Evolutionary conservation across 1,140 invertebrate species (phyloP).

Genomic region (Diorhabda elongata): DNA sequence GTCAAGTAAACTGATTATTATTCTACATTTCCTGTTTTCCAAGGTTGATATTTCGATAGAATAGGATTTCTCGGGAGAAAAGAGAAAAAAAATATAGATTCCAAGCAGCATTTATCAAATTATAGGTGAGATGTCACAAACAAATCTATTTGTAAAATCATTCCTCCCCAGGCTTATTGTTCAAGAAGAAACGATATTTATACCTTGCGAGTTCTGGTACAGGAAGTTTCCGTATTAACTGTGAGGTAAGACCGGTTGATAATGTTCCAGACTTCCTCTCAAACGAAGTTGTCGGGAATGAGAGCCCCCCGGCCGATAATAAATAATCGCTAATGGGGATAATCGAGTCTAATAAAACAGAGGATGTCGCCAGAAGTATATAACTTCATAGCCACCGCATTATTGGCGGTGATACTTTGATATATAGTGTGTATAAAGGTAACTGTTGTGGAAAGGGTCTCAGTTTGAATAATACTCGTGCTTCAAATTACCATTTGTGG

Average conservation of each 20-base stretch:
- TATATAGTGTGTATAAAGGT: slow-evolving; percentile 1
- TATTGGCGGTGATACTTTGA: background rate
- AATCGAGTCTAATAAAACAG: slow-evolving; percentile 29
- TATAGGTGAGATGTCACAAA: no score
- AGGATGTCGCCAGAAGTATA: slow-evolving; percentile 12
- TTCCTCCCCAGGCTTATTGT: no score
- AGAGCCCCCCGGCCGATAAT: slow-evolving; percentile 25
- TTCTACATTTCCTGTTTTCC: no score
- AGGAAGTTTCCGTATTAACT: slow-evolving; percentile 22
- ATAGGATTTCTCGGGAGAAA: no score
- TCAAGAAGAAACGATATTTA: background rate
- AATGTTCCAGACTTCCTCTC: slow-evolving; percentile 21
- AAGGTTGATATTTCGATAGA: no score
- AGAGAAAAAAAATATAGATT: no score
- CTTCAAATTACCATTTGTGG: background rate
- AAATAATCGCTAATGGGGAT: slow-evolving; percentile 31
- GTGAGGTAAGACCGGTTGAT: slow-evolving; percentile 26
- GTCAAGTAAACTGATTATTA: no score
- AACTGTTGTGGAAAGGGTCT: background rate
- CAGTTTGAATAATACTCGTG: background rate
- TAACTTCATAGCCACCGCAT: background rate
- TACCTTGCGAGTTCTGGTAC: background rate
- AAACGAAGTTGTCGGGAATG: slow-evolving; percentile 24
- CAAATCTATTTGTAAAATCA: no score
- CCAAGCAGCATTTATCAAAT: no score